Evolutionary conservation across 2,113 vertebrate genomes (phyloP), one percentile per base, ranked within the genome.

Genomic region (Takifugu flavidus): DNA sequence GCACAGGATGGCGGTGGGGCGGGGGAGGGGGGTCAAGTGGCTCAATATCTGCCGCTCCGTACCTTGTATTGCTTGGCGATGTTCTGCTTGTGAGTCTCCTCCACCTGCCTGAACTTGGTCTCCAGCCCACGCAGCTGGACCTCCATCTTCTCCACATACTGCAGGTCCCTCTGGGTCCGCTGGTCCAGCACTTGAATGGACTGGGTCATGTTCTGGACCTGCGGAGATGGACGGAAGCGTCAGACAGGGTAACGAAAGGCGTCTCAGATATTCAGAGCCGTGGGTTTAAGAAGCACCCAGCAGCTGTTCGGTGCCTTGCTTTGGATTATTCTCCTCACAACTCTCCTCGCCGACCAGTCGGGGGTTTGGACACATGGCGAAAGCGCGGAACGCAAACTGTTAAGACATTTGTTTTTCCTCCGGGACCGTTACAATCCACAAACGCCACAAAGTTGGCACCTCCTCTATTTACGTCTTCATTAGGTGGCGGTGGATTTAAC

Each of bases 201-300:
- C 74, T 98, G 96, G 67, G 96, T 98, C 96, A 99, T 98, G 90
- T 99, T 98, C 83, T 99, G 97, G 90, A 99, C 97, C 97, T 99
- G 87, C 5, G 25, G 44, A 57, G 54, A n/a, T 43, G 49, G 2
- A 54, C 6, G 39, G 14, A 71, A 5, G 49, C 7, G 39, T 63
- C 7, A 49, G 57, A 20, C n/a, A 7, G 25, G 12, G 13, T 15
- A 0, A 49, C 50, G 43, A 31, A 49, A 43, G 13, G 11, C 20
- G 29, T 53, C 2, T 34, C 11, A 3, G 12, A 2, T 31, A 52
- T 10, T 20, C 28, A 44, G 5, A 66, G 44, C 44, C 25, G 26
- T 39, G 34, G 13, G 59, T 14, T 2, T n/a, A 47, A 6, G 6
- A 26, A 67, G 53, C 6, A 50, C 1, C 43, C 59, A 72, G 58